Evolutionary conservation across 1,140 invertebrate species (phyloP).

Genomic region (Hylaeus anthracinus): DNA sequence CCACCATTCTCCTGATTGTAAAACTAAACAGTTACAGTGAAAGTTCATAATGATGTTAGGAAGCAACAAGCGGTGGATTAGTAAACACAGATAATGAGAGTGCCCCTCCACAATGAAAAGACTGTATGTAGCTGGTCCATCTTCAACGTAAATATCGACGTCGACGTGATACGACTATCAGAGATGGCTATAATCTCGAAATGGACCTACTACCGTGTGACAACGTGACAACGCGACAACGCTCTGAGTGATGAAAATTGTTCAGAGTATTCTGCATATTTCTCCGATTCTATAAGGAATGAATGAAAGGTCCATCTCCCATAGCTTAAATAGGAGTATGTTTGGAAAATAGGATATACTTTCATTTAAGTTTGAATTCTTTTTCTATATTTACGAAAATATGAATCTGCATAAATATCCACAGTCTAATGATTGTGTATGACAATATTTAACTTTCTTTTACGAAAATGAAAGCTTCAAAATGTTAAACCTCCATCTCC

Average conservation of each 20-base stretch:
- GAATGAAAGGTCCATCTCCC: no score
- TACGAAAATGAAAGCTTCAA: no score
- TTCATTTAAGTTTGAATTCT: no score
- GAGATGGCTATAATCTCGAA: background rate
- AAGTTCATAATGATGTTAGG: constrained; percentile 54
- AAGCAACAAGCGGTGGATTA: constrained; percentile 64
- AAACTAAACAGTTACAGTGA: constrained; percentile 74
- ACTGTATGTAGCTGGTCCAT: background rate
- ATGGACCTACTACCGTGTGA: no score
- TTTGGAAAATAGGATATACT: no score
- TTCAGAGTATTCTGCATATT: background rate
- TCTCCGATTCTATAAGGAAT: background rate
- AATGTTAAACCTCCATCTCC: no score
- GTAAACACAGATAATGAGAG: constrained; percentile 26
- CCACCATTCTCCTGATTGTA: constrained; percentile 82
- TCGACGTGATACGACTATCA: background rate
- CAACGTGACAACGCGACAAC: background rate
- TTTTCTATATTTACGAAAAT: no score
- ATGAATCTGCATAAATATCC: no score
- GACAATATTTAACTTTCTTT: no score
- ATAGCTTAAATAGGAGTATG: no score
- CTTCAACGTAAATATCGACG: no score
- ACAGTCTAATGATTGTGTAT: no score
- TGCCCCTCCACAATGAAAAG: background rate
- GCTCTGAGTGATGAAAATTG: background rate